Base-by-base conservation (phyloP, 2,797 vertebrate species). In the Prunella strophiata region DNA sequence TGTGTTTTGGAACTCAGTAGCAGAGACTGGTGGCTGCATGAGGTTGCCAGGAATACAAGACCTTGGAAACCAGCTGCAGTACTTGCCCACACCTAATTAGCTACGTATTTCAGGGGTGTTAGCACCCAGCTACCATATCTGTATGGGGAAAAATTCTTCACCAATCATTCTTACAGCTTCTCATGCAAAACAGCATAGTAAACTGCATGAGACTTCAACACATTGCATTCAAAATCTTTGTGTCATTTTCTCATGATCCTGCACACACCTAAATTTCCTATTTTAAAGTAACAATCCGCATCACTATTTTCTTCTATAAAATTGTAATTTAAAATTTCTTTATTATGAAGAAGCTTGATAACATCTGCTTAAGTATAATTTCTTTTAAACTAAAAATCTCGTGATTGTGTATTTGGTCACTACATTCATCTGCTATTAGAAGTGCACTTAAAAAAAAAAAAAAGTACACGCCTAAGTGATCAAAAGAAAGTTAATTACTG, bases 401-500 rank as follows among this genome's bases (percentile, higher is more conserved):
- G 5, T 30, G 25, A 17, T 32, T 50, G 32, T 79, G 22, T 89
- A 68, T 79, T 88, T 85, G 68, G 27, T 50, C 32, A 57, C 36
- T 58, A 47, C 63, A 73, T 59, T 67, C 10, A 85, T 79, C 59
- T 87, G 23, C 26, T 68, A 73, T 65, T 93, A 73, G 76, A 86
- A 79, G 16, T 62, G n/a, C 47, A 85, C 25, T 76, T 63, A 13
- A 67, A 65, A 45, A 32, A 40, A 80, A 47, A 32, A 47, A 68
- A 70, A 47, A 16, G 36, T 20, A 72, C 78, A 95, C 61, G 29
- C 63, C 86, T 82, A 89, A 90, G 32, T 67, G 91, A 91, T 83
- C 52, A 61, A 93, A 93, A 96, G 84, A 88, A 87, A 95, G 61
- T 80, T 94, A 91, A 97, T 95, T 97, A 82, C 93, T 68, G 90